These are phyloP conservation scores for Tineola bisselliella DNA, from an alignment of 2,888 invertebrate species.

Conservation along the genomic window DNA sequence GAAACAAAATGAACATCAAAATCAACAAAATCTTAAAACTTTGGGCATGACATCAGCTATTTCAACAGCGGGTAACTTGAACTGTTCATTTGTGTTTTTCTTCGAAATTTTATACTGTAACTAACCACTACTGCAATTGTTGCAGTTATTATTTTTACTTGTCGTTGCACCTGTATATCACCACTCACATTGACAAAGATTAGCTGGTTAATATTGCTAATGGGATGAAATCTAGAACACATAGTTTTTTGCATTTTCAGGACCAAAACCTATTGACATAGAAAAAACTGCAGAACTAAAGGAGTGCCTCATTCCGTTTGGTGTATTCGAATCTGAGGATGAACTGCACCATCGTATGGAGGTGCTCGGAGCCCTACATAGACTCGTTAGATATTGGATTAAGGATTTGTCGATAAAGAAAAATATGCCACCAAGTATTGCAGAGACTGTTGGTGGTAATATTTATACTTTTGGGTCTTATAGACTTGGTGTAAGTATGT, in stretches of 20 bases:
- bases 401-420: slow-evolving; percentile 85
- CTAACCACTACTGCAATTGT: background rate
- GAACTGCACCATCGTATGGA: slow-evolving; percentile 92
- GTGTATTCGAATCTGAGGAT: slow-evolving; percentile 89
- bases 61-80: slow-evolving; percentile 76
- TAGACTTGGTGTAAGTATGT: slow-evolving; percentile 77
- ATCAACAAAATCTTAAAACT: slow-evolving; percentile 70
- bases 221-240: too few relatives aligned
- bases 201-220: too few relatives aligned
- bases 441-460: slow-evolving; percentile 94
- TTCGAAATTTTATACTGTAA: too few relatives aligned
- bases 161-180: too few relatives aligned
- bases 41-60: slow-evolving; percentile 96
- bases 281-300: slow-evolving; percentile 81
- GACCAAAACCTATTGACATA: slow-evolving; percentile 81
- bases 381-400: slow-evolving; percentile 94
- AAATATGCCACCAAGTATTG: slow-evolving; percentile 92
- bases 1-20: slow-evolving; percentile 56
- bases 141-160: background rate
- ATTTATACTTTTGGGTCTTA: slow-evolving; percentile 99
- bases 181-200: too few relatives aligned
- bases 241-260: slow-evolving; percentile 30
- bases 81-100: too few relatives aligned
- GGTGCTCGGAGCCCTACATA: slow-evolving; percentile 85
- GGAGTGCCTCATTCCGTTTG: slow-evolving; percentile 81